These are phyloP conservation scores for Drosophila falleni DNA, from an alignment of 2,888 invertebrate genomes.

Conservation along the genomic window DNA sequence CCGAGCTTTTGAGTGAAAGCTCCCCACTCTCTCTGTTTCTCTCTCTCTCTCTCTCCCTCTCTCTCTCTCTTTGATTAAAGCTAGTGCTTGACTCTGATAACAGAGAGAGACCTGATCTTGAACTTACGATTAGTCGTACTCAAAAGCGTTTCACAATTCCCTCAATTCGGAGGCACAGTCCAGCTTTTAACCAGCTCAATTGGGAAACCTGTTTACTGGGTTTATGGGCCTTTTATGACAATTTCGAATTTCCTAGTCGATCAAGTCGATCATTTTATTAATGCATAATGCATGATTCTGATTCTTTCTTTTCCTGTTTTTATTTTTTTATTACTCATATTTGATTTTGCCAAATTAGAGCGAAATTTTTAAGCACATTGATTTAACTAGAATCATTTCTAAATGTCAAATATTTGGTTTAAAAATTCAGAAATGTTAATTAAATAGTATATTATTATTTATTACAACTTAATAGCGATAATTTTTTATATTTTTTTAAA, in stretches of 20 bases:
- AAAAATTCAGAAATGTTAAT: too few species aligned
- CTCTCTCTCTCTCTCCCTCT: not conserved
- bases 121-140: conserved; percentile 22
- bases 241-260: not conserved
- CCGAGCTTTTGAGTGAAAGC: conserved; percentile 51
- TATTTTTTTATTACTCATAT: too few species aligned
- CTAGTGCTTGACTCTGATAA: conserved; percentile 27
- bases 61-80: not conserved
- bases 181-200: conserved; percentile 29
- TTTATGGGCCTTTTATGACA: conserved; percentile 8
- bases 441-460: too few species aligned
- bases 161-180: conserved; percentile 12
- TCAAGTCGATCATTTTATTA: not conserved
- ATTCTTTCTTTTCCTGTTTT: too few species aligned
- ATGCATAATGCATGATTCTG: not conserved
- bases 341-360: too few species aligned
- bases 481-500: too few species aligned
- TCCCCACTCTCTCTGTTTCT: not conserved
- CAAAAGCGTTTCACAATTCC: conserved; percentile 21
- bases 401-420: too few species aligned
- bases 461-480: too few species aligned
- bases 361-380: too few species aligned
- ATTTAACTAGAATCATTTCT: too few species aligned
- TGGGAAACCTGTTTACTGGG: conserved; percentile 41
- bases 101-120: conserved; percentile 32